A percentile compares a stretch with the other conserved stretches of the same genome.
phyloP scores from a whole-genome alignment of 2,113 vertebrate species.

The Sylvia atricapilla region DNA sequence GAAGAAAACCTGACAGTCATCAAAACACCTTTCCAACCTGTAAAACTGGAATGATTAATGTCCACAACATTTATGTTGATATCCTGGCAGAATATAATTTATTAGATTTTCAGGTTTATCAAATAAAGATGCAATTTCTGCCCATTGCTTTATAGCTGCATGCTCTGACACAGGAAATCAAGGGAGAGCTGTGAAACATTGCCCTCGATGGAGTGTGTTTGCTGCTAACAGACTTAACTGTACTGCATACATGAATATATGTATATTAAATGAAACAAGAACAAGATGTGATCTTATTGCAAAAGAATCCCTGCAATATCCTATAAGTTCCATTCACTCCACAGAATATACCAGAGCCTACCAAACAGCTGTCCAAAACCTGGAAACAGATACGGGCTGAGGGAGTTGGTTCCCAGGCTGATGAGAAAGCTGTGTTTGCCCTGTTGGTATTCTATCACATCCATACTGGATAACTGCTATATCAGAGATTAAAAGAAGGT shows the following conservation, averaged over 20 bases:
- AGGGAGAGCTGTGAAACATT: conserved; percentile 40
- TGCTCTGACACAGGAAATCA: conserved; percentile 55
- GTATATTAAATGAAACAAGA: conserved; percentile 56
- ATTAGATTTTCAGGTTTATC: conserved; percentile 21
- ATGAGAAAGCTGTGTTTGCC: conserved; percentile 4
- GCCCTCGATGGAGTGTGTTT: neutral
- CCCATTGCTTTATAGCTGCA: neutral
- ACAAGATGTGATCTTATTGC: conserved; percentile 68
- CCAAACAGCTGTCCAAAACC: conserved; percentile 36
- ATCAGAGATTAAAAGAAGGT: conserved; percentile 69
- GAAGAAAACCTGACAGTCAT: neutral
- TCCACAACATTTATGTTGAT: neutral
- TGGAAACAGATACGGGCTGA: neutral
- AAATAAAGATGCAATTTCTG: conserved; percentile 25
- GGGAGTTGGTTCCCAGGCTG: neutral
- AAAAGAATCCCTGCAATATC: conserved; percentile 66
- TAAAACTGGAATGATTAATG: conserved; percentile 2
- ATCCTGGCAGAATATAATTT: neutral
- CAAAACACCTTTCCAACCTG: neutral
- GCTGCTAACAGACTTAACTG: conserved; percentile 4
- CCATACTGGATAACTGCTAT: conserved; percentile 40
- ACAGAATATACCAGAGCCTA: conserved; percentile 26
- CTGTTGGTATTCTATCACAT: conserved; percentile 27
- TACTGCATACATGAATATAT: neutral
- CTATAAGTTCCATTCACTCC: neutral